Percentiles rank a stretch among this genome's conserved stretches.
phyloP scores from a whole-genome alignment of 2,888 invertebrate genomes.

The Trichogramma evanescens region DNA sequence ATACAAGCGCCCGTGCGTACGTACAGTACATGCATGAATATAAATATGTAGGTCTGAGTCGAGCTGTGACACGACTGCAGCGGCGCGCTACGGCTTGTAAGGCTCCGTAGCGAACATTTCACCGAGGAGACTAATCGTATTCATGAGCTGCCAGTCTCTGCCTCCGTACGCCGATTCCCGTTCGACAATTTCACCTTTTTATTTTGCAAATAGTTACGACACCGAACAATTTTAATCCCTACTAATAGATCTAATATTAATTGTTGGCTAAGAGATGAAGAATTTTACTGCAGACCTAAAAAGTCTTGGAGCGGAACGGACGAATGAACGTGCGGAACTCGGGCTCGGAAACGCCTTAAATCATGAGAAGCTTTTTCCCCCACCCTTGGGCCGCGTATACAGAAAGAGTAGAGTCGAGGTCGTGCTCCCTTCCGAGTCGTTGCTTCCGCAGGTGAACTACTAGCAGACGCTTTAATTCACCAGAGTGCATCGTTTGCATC shows the following conservation, averaged over 20 bases:
- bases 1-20: no score
- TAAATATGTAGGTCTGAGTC: constrained; percentile 6
- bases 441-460: constrained; percentile 26
- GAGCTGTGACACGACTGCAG: background rate
- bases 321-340: no score
- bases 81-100: no score
- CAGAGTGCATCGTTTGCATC: constrained; percentile 46
- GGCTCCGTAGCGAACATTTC: background rate
- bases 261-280: no score
- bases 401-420: constrained; percentile 18
- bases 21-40: constrained; percentile 13
- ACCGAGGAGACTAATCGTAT: constrained; percentile 9
- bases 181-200: no score
- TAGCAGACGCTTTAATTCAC: constrained; percentile 40
- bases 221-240: no score
- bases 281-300: no score
- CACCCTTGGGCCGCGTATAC: background rate
- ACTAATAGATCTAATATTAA: no score
- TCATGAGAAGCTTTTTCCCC: constrained; percentile 14
- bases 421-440: constrained; percentile 24
- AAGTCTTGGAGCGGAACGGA: no score
- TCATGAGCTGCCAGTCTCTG: background rate
- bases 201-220: no score
- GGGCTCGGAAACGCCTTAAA: constrained; percentile 4
- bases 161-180: no score